These are phyloP conservation scores for Strigops habroptila DNA, from an alignment of 2,113 vertebrate species.

Conservation along the genomic window DNA sequence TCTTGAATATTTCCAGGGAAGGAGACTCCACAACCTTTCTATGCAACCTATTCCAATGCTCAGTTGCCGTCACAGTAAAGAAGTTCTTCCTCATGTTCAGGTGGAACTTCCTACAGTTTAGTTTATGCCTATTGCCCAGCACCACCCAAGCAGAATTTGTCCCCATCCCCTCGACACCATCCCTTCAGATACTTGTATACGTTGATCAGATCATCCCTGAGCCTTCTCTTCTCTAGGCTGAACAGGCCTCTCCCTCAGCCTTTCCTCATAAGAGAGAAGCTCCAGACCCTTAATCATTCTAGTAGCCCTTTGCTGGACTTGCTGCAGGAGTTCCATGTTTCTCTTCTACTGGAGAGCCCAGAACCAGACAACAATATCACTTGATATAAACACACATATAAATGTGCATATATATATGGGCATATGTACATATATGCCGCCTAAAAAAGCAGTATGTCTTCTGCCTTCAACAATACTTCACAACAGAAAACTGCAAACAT, in stretches of 20 bases:
- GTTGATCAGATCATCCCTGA: not conserved
- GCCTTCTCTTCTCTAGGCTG: not conserved
- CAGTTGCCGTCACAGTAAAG: not conserved
- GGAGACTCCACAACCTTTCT: not conserved
- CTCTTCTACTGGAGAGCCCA: not conserved
- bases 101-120: not conserved
- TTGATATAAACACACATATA: not conserved
- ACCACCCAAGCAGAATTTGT: not conserved
- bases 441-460: not conserved
- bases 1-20: not conserved
- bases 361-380: not conserved
- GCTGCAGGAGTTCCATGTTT: not conserved
- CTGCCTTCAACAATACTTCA: not conserved
- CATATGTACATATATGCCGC: not conserved
- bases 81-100: not conserved
- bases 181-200: not conserved
- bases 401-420: not conserved
- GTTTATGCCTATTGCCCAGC: not conserved
- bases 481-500: not conserved
- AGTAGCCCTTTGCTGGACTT: not conserved
- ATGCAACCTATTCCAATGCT: not conserved
- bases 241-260: not conserved
- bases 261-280: not conserved
- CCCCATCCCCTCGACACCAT: not conserved
- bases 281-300: not conserved